Base-by-base conservation (phyloP, 2,797 vertebrate species). In the Brotula barbata region DNA sequence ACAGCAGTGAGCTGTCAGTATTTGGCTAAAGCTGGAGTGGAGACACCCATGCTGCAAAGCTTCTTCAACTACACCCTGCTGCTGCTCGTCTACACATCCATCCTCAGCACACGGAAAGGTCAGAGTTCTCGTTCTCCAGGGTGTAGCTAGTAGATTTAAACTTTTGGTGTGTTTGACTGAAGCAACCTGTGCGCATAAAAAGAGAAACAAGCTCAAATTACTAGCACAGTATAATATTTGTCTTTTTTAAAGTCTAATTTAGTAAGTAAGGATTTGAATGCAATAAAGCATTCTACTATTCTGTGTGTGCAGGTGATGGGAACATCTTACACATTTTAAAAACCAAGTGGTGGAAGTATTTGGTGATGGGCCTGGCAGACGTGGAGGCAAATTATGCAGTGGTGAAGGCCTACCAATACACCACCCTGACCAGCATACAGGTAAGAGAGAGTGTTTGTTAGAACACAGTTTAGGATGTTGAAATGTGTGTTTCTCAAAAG, bases 351-450 rank as follows among this genome's bases (percentile, higher is more conserved):
- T 98, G 95, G 96, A 97, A 94, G 68, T 99, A 99, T 66, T 45
- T 97, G 17, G 65, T 98, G 60, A 88, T 98, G 85, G 94, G 87
- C 16, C 46, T 99, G 36, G 93, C 91, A 1, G 97, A 99, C 5
- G 95, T 98, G 50, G 95, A 99, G 86, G 97, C 96, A 0, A 99
- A 99, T 84, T 99, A 97, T 39, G 46, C 87, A 1, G 94, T 97
- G 1, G 95, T 99, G 73, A 95, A 89, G 84, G 97, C 97, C 0
- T 99, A 99, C 85, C 96, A 97, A 76, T 97, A 91, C 45, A 99
- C 97, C 0, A 96, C 91, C 0, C 89, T 99, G 53, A 98, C 96
- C 6, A 99, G 97, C 21, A 95, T 99, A 64, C 97, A 99, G 96
- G 96, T 98, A 78, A 81, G 81, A 56, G 14, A 17, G 22, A 16